phyloP scores from a whole-genome alignment of 2,113 vertebrate species.

The Brachypodius melanocephalos region DNA sequence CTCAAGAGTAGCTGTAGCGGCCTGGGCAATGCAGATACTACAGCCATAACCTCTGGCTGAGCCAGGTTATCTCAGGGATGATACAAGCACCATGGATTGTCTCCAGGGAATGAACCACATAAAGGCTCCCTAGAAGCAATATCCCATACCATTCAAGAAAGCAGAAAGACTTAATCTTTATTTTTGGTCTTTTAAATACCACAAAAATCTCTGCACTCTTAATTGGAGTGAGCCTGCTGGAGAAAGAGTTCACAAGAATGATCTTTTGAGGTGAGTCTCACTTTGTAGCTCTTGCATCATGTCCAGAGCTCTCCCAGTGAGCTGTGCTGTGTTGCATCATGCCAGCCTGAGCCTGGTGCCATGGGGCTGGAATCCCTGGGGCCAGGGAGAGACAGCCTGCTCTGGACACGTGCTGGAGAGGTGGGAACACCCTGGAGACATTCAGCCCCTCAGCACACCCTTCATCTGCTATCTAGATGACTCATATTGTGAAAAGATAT shows the following conservation, averaged over 20 bases:
- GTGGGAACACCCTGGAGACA: not conserved
- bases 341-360: not conserved
- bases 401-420: not conserved
- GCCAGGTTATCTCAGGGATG: not conserved
- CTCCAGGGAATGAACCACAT: not conserved
- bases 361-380: accelerated
- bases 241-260: not conserved
- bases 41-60: not conserved
- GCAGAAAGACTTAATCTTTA: not conserved
- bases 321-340: not conserved
- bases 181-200: not conserved
- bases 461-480: not conserved
- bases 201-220: not conserved
- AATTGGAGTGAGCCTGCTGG: not conserved
- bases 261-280: not conserved
- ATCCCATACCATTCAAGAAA: not conserved
- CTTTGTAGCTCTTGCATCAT: not conserved
- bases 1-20: accelerated
- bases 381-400: not conserved
- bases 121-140: not conserved
- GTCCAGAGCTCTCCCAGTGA: not conserved
- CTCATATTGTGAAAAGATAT: not conserved
- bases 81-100: not conserved
- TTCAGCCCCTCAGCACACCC: not conserved
- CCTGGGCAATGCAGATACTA: accelerated